A percentile compares a stretch with the other conserved stretches of the same genome.
phyloP scores from a whole-genome alignment of 2,113 vertebrate species.

The Gavialis gangeticus region DNA sequence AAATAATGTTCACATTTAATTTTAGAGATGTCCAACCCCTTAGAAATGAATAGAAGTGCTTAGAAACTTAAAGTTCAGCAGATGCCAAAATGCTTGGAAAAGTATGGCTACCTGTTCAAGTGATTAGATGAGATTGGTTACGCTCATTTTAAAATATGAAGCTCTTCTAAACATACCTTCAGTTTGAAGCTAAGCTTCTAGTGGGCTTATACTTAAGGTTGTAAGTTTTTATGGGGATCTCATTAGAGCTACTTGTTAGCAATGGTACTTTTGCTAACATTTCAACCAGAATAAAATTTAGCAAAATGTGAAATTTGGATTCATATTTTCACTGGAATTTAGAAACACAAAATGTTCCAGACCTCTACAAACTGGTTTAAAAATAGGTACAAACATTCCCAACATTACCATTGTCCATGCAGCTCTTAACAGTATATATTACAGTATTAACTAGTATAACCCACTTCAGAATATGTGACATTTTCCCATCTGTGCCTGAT shows the following conservation, averaged over 20 bases:
- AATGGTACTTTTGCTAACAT: neutral
- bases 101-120: neutral
- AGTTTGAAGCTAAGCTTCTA: neutral
- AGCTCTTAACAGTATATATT: neutral
- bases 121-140: neutral
- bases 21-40: too few relatives aligned
- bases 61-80: neutral
- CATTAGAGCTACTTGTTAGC: neutral
- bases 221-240: neutral
- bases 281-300: too few relatives aligned
- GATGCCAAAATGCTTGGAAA: neutral
- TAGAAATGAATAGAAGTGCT: too few relatives aligned
- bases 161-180: neutral
- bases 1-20: too few relatives aligned
- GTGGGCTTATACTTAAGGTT: neutral
- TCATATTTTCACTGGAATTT: neutral
- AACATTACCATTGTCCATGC: neutral
- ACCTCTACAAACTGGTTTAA: neutral
- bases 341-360: neutral
- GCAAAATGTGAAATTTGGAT: neutral
- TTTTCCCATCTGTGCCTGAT: neutral
- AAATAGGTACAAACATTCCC: neutral
- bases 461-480: neutral
- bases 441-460: neutral
- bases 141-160: neutral